phyloP scores from a whole-genome alignment of 1,140 invertebrate genomes.

The Drosophila yakuba region DNA sequence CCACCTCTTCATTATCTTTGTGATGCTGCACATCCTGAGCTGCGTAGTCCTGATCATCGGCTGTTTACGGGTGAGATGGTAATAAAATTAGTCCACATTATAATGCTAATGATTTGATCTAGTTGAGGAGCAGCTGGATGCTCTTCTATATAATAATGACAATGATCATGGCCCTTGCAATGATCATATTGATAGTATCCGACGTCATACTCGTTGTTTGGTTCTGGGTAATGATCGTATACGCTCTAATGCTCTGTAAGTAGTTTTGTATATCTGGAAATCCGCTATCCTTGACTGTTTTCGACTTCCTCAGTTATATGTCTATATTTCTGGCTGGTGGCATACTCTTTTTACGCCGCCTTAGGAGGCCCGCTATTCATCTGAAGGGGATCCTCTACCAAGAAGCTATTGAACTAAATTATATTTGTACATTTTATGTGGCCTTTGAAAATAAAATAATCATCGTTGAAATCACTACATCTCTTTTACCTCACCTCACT shows the following conservation, averaged over 20 bases:
- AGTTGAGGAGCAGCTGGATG: conserved; percentile 55
- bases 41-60: conserved; percentile 30
- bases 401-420: too few species aligned
- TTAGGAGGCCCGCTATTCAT: conserved; percentile 48
- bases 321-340: conserved; percentile 59
- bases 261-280: not conserved
- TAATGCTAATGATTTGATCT: not conserved
- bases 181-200: conserved; percentile 52
- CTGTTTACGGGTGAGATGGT: conserved; percentile 26
- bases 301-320: conserved; percentile 19
- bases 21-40: conserved; percentile 43
- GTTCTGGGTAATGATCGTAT: conserved; percentile 22
- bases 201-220: conserved; percentile 53
- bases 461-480: not conserved
- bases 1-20: conserved; percentile 39
- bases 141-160: conserved; percentile 45
- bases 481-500: too few species aligned
- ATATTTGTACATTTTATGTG: not conserved
- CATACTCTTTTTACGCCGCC: conserved; percentile 68
- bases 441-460: not conserved
- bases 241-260: conserved; percentile 49
- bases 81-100: too few species aligned
- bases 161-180: conserved; percentile 21
- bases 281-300: not conserved
- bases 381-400: not conserved